Evolutionary conservation across 1,140 invertebrate genomes (phyloP).

Genomic region (Lepidostoma basale): DNA sequence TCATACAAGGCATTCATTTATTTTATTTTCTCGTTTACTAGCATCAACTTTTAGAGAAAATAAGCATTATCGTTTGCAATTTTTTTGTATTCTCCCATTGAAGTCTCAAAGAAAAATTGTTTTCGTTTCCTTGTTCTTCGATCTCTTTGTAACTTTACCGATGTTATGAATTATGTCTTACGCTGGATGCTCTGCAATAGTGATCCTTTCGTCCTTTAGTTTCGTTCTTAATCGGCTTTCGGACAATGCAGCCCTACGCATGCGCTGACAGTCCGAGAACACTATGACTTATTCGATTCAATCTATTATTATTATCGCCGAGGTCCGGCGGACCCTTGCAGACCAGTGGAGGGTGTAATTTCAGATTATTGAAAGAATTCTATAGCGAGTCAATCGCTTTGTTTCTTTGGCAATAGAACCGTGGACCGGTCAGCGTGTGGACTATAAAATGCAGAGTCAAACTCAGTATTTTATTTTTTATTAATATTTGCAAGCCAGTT

Average conservation of each 20-base stretch:
- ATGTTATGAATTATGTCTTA: constrained; percentile 26
- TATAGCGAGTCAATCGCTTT: constrained; percentile 35
- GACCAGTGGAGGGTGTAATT: constrained; percentile 44
- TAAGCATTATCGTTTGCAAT: too few species aligned
- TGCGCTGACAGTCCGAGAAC: not conserved
- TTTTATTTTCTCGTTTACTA: too few species aligned
- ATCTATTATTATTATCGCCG: constrained; percentile 10
- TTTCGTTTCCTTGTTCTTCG: too few species aligned
- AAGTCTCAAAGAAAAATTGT: too few species aligned
- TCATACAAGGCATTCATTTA: too few species aligned
- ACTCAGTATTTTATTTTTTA: not conserved
- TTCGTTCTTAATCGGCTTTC: constrained; percentile 10
- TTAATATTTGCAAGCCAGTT: not conserved
- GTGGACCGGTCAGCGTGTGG: constrained; percentile 16
- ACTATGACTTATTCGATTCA: constrained; percentile 30
- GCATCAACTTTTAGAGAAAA: too few species aligned
- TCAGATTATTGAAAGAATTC: constrained; percentile 31
- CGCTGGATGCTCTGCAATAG: not conserved
- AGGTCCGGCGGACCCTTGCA: constrained; percentile 29
- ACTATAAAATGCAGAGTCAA: constrained; percentile 5
- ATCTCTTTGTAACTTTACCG: not conserved
- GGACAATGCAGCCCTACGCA: not conserved
- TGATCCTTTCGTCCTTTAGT: not conserved
- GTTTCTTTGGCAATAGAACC: constrained; percentile 30
- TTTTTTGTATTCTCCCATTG: constrained; percentile 2